Percentiles rank a stretch among this genome's conserved stretches.
Conservation (phyloP, 2,888 invertebrate species). For the Patella depressa region DNA sequence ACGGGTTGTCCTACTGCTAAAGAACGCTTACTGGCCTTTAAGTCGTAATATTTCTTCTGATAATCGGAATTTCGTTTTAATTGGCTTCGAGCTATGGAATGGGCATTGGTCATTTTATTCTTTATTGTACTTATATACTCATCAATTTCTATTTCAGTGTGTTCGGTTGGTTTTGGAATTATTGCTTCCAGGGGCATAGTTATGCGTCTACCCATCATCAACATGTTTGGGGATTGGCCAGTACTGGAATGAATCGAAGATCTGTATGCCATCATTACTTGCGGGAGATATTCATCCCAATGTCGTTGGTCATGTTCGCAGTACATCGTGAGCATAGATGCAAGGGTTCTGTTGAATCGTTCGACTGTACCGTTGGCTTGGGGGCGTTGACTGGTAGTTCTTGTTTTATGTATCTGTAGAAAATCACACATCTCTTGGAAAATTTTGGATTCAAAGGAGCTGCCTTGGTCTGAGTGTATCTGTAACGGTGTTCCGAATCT, state of each 20-base stretch:
- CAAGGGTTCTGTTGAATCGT: slow-evolving; percentile 35
- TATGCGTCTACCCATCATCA: slow-evolving; percentile 32
- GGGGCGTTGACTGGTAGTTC: slow-evolving; percentile 26
- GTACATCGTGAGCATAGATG: slow-evolving; percentile 23
- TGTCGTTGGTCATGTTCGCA: slow-evolving; percentile 24
- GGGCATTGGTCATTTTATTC: not conserved
- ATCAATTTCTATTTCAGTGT: not conserved
- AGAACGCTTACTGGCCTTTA: slow-evolving; percentile 12
- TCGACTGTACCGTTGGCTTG: slow-evolving; percentile 34
- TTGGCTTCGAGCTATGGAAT: not conserved
- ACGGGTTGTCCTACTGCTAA: slow-evolving; percentile 23
- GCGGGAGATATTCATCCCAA: slow-evolving; percentile 33
- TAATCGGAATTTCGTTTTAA: not conserved
- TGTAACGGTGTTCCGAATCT: slow-evolving; percentile 25
- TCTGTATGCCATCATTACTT: slow-evolving; percentile 38
- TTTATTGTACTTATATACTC: not conserved
- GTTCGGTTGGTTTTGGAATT: slow-evolving; percentile 16
- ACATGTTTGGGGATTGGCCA: slow-evolving; percentile 33
- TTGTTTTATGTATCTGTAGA: slow-evolving; percentile 31
- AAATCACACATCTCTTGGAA: slow-evolving; percentile 32
- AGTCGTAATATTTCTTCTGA: slow-evolving; percentile 27
- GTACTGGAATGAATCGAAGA: slow-evolving; percentile 29
- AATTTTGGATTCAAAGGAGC: slow-evolving; percentile 24
- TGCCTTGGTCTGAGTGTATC: slow-evolving; percentile 27
- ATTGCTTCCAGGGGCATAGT: slow-evolving; percentile 31